phyloP scores from a whole-genome alignment of 2,797 vertebrate genomes.

The Coregonus ussuriensis region DNA sequence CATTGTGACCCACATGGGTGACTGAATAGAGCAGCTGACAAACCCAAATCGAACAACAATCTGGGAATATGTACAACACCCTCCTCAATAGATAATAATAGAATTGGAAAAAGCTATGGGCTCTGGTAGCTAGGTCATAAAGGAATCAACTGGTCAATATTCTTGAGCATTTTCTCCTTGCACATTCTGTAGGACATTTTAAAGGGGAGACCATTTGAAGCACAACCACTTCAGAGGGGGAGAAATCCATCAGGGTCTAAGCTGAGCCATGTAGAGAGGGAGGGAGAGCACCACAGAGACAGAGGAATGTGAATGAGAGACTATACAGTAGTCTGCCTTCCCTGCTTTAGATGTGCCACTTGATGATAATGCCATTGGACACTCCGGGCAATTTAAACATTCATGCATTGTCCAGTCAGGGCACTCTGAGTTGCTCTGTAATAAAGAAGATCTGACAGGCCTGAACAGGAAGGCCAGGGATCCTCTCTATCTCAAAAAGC shows the following conservation, averaged over 20 bases:
- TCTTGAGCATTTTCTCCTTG: not conserved
- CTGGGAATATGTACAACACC: not conserved
- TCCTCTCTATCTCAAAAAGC: conserved; percentile 68
- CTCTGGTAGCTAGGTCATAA: not conserved
- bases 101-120: not conserved
- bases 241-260: conserved; percentile 16
- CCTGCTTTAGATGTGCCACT: conserved; percentile 75
- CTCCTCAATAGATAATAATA: conserved; percentile 1
- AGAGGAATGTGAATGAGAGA: conserved; percentile 69
- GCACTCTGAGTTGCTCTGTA: conserved; percentile 74
- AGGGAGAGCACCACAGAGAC: conserved; percentile 21
- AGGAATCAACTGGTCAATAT: not conserved
- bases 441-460: conserved; percentile 85
- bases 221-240: not conserved
- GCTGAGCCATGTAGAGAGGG: conserved; percentile 30
- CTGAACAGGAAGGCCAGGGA: conserved; percentile 66
- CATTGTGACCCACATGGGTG: not conserved
- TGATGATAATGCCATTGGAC: conserved; percentile 85
- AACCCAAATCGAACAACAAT: not conserved
- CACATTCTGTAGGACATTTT: not conserved
- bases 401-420: conserved; percentile 83
- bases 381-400: conserved; percentile 86
- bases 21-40: not conserved
- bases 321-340: conserved; percentile 55
- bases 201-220: not conserved